A percentile compares a stretch with the other conserved stretches of the same genome.
Evolutionary conservation across 2,888 invertebrate species (phyloP).

Genomic region (Ectemnius cavifrons): DNA sequence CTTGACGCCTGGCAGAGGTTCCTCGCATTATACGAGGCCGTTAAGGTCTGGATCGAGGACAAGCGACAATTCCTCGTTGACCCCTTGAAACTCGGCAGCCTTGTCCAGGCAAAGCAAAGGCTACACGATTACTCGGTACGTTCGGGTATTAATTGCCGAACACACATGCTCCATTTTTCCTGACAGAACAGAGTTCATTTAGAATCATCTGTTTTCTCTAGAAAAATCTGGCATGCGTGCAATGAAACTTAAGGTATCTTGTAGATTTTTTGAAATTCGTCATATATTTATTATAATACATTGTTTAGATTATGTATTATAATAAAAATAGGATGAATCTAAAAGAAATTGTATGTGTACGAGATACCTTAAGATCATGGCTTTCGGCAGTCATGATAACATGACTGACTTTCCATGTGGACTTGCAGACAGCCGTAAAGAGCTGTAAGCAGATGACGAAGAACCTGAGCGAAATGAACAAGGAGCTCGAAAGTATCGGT

Average conservation of each 20-base stretch:
- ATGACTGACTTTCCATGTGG: slow-evolving; percentile 24
- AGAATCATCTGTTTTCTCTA: too few species aligned
- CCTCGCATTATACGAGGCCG: slow-evolving; percentile 88
- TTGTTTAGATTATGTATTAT: too few species aligned
- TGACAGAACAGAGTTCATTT: too few species aligned
- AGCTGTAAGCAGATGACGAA: slow-evolving; percentile 93
- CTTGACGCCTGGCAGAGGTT: slow-evolving; percentile 94
- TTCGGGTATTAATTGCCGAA: neutral
- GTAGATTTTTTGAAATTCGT: too few species aligned
- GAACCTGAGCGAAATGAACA: slow-evolving; percentile 94
- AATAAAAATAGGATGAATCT: too few species aligned
- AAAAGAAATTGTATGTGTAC: too few species aligned
- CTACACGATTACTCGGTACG: slow-evolving; percentile 91
- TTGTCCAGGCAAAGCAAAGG: slow-evolving; percentile 90
- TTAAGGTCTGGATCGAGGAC: slow-evolving; percentile 90
- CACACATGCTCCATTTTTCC: neutral
- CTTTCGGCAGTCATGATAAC: too few species aligned
- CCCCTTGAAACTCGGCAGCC: slow-evolving; percentile 87
- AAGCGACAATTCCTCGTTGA: slow-evolving; percentile 89
- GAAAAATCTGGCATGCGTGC: neutral
- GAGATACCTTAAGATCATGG: too few species aligned
- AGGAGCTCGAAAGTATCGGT: slow-evolving; percentile 91
- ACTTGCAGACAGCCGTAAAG: slow-evolving; percentile 88
- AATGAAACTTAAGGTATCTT: too few species aligned
- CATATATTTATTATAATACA: too few species aligned